These are phyloP conservation scores for Petroica traversi DNA, from an alignment of 2,113 vertebrate genomes.

Conservation along the genomic window DNA sequence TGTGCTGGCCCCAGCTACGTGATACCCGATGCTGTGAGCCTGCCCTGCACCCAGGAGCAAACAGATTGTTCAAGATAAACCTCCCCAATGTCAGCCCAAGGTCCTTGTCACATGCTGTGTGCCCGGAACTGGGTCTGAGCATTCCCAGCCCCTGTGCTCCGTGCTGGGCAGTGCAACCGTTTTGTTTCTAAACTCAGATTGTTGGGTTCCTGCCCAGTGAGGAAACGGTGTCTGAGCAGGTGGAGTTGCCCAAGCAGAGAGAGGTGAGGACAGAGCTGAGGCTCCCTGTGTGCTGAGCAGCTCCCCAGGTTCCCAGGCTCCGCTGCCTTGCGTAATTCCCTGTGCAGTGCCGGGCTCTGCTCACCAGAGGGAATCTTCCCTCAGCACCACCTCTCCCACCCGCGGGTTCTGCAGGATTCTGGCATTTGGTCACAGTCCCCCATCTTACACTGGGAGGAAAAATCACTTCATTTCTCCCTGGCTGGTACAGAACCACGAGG, in stretches of 20 bases:
- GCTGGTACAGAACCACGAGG: background rate
- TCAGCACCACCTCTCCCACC: background rate
- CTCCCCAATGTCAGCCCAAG: constrained; percentile 19
- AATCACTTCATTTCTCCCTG: fast-evolving
- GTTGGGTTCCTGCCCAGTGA: fast-evolving
- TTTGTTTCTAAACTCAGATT: fast-evolving
- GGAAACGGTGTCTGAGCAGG: background rate
- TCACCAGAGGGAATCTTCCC: background rate
- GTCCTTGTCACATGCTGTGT: background rate
- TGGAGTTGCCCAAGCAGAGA: fast-evolving
- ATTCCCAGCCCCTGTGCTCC: background rate
- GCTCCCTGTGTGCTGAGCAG: background rate
- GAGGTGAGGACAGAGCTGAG: background rate
- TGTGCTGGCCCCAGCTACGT: background rate
- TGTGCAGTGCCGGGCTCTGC: background rate
- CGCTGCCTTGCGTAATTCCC: fast-evolving
- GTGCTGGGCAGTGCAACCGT: fast-evolving
- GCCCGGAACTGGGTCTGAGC: fast-evolving
- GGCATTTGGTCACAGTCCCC: background rate
- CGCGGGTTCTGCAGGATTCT: fast-evolving
- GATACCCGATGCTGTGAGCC: background rate
- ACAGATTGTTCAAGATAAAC: background rate
- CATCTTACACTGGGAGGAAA: background rate
- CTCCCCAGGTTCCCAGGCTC: background rate
- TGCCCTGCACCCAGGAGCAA: background rate